These are phyloP conservation scores for Scrobipalpa costella DNA, from an alignment of 2,888 invertebrate species.

Conservation along the genomic window DNA sequence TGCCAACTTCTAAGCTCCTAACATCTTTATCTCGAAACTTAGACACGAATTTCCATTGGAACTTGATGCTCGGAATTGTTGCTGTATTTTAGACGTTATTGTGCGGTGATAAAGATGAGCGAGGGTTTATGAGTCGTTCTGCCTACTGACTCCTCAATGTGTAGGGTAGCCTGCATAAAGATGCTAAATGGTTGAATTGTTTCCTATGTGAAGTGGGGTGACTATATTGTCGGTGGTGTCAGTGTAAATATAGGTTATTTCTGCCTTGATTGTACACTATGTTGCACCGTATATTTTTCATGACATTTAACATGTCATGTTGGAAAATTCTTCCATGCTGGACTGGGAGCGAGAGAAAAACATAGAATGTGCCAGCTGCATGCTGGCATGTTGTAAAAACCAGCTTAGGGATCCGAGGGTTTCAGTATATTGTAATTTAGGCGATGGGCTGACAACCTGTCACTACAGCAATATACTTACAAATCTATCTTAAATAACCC, in stretches of 20 bases:
- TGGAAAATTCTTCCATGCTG: too few relatives aligned
- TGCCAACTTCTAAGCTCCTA: conserved; percentile 31
- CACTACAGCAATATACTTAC: too few relatives aligned
- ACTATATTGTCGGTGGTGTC: conserved; percentile 40
- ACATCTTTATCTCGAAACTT: conserved; percentile 30
- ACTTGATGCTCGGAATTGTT: not conserved
- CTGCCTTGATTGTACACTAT: too few relatives aligned
- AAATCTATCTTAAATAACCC: too few relatives aligned
- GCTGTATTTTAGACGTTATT: conserved; percentile 3
- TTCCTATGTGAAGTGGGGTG: conserved; percentile 49
- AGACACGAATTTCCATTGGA: not conserved
- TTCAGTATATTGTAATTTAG: too few relatives aligned
- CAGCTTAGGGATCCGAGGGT: too few relatives aligned
- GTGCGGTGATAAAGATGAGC: not conserved
- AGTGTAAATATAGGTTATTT: not conserved
- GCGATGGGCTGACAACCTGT: too few relatives aligned
- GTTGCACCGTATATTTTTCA: too few relatives aligned
- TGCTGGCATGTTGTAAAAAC: too few relatives aligned
- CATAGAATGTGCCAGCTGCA: too few relatives aligned
- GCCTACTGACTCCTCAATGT: conserved; percentile 21
- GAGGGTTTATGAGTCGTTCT: conserved; percentile 20
- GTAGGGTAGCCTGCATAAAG: conserved; percentile 55
- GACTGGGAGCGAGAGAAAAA: too few relatives aligned
- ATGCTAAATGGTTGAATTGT: conserved; percentile 74
- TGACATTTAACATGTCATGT: too few relatives aligned